Evolutionary conservation across 2,888 invertebrate genomes (phyloP), one percentile per base, ranked within the genome.

Genomic region (Mesorhabditis spiculigera): DNA sequence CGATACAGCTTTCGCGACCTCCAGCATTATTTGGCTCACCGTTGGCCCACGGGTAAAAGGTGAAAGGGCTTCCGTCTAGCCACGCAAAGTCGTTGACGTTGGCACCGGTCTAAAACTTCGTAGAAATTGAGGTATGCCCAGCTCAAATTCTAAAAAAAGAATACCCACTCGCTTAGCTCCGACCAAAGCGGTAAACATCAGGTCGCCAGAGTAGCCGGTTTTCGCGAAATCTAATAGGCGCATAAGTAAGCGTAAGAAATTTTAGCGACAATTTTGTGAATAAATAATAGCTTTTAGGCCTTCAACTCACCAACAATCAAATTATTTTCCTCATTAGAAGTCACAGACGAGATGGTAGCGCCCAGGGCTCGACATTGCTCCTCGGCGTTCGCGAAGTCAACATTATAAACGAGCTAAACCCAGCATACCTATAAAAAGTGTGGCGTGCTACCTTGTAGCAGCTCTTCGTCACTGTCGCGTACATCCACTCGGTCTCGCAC

Each of bases 11-110:
- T n/a, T 50, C 58, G 8, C 58, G 10, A 13, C 58, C 58, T 10
- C n/a, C n/a, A 10, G n/a, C 58, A 50, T 50, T 50, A n/a, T 50
- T 50, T 50, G 58, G 58, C 58, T 50, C 58, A 13, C 58, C 58
- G 10, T n/a, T 10, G 58, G 58, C 58, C 58, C 58, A 50, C n/a
- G 8, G 8, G 8, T 10, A 13, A 3, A 13, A 50, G 58, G 8
- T 50, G 10, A 10, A 50, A 10, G 58, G 58, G 2, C 10, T 13
- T 50, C 58, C 58, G n/a, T 50, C 58, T 10, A 50, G 8, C 58
- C 58, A 50, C 58, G n/a, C n/a, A 10, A 10, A 50, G 8, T 50
- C 58, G 58, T n/a, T 50, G 8, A n/a, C 58, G n/a, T n/a, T n/a
- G 10, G 58, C 10, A 3, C 58, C 58, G n/a, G 58, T 50, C 58